Evolutionary conservation across 2,888 invertebrate species (phyloP), one percentile per base, ranked within the genome.

Genomic region (Adineta ricciae): DNA sequence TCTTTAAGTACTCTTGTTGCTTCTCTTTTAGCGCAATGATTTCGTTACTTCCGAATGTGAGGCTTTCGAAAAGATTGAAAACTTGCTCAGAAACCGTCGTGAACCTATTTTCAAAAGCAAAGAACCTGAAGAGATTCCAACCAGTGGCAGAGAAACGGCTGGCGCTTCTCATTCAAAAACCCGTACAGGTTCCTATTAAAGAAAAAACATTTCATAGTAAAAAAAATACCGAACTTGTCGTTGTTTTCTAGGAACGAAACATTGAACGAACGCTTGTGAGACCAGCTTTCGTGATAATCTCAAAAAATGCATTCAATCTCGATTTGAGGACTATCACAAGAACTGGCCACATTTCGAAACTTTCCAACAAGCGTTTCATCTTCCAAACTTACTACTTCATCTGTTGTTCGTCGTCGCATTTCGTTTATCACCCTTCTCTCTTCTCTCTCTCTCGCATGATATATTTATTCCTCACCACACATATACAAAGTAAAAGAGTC

Each of bases 261-360:
- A 64, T 64, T 64, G 64, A 64, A 64, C 64, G 19, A 64, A 64
- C 78, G 41, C 78, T 78, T 78, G 78, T 78, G 38, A 24, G 41
- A 78, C 78, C 78, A 78, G 78, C 78, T 78, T 78, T 78, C 78
- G 41, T 78, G 78, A 78, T 78, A 78, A 78, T 78, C 78, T 78
- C 78, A 78, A 38, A 78, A 73, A 41, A 64, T 64, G 2, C 32
- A 36, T 78, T 41, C n/a, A 41, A 41, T 78, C 14, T 78, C 78
- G 41, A 78, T 78, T 38, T 78, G 78, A 78, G 38, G 24, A 78
- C 41, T 41, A 78, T 78, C 78, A 78, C 78, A 78, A 78, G n/a
- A 78, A 78, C 78, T 78, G 78, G 78, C 41, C 41, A 64, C 64
- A 64, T 19, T 32, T 64, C 32, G 32, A 64, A 32, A 32, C 32